phyloP scores from a whole-genome alignment of 2,888 invertebrate genomes.

The Cryptus viduatorius region DNA sequence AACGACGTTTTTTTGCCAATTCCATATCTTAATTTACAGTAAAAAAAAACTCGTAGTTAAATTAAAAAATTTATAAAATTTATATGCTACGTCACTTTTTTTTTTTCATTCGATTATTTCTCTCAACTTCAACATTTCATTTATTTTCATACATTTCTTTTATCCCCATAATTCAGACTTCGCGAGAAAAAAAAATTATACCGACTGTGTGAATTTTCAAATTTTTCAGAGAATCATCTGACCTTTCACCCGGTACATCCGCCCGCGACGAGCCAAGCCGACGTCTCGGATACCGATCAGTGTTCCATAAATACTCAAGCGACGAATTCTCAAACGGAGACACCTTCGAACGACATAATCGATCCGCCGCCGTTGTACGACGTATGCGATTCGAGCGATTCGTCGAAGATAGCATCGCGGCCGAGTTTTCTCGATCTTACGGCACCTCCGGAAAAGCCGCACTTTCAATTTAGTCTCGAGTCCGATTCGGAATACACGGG shows the following conservation, averaged over 20 bases:
- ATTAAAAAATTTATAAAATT: background rate
- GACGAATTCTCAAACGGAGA: conserved; percentile 79
- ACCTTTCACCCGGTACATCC: conserved; percentile 69
- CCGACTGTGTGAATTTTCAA: too few relatives aligned
- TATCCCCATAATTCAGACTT: background rate
- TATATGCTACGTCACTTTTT: too few relatives aligned
- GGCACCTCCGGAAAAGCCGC: conserved; percentile 89
- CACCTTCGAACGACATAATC: conserved; percentile 80
- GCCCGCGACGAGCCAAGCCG: conserved; percentile 76
- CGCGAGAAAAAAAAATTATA: too few relatives aligned
- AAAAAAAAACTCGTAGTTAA: background rate
- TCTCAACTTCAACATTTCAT: background rate
- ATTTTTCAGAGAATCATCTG: conserved; percentile 57
- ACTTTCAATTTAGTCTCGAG: conserved; percentile 87
- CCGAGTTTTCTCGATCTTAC: conserved; percentile 89
- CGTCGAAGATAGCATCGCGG: conserved; percentile 84
- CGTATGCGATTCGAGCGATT: conserved; percentile 78
- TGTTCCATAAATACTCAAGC: conserved; percentile 82
- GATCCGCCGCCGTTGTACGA: conserved; percentile 81
- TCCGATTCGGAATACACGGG: conserved; percentile 83
- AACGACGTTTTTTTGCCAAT: background rate
- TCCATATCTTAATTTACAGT: background rate
- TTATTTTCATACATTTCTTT: background rate
- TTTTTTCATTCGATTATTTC: too few relatives aligned
- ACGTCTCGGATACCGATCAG: conserved; percentile 82